phyloP scores from a whole-genome alignment of 2,888 invertebrate genomes.

The Euplexia lucipara region DNA sequence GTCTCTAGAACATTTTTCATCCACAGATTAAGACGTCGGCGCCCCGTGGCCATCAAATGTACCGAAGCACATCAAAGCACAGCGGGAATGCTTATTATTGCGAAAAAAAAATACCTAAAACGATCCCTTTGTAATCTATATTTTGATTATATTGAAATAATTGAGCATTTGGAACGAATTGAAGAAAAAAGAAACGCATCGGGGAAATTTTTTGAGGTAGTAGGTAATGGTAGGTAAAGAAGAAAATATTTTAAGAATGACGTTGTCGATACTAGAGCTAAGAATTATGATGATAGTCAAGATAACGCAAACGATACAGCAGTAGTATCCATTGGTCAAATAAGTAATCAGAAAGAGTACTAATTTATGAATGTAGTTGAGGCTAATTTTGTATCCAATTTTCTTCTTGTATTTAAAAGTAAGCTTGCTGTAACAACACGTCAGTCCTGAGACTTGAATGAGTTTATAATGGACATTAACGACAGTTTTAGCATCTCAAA shows the following conservation, averaged over 20 bases:
- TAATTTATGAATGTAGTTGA: slow-evolving; percentile 8
- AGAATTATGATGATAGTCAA: neutral
- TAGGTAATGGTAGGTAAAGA: neutral
- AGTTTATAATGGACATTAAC: slow-evolving; percentile 27
- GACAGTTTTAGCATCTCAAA: slow-evolving; percentile 13
- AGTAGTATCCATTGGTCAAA: neutral
- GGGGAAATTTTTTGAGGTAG: neutral
- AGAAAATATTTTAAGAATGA: neutral
- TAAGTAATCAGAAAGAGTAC: neutral
- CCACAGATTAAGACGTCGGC: slow-evolving; percentile 84
- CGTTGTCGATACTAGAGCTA: accelerated
- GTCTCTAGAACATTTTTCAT: slow-evolving; percentile 62
- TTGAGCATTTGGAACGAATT: slow-evolving; percentile 55
- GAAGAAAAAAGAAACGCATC: slow-evolving; percentile 12
- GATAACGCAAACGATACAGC: neutral
- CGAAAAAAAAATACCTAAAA: slow-evolving; percentile 75
- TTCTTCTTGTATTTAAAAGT: neutral
- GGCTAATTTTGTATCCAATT: neutral
- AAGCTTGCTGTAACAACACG: slow-evolving; percentile 20
- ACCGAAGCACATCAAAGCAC: slow-evolving; percentile 79
- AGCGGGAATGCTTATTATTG: slow-evolving; percentile 80
- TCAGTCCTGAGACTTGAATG: slow-evolving; percentile 12
- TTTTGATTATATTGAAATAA: slow-evolving; percentile 61
- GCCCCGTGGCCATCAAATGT: slow-evolving; percentile 78
- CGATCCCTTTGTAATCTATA: slow-evolving; percentile 75